phyloP scores from a whole-genome alignment of 2,888 invertebrate genomes.

The Phytoseiulus persimilis region DNA sequence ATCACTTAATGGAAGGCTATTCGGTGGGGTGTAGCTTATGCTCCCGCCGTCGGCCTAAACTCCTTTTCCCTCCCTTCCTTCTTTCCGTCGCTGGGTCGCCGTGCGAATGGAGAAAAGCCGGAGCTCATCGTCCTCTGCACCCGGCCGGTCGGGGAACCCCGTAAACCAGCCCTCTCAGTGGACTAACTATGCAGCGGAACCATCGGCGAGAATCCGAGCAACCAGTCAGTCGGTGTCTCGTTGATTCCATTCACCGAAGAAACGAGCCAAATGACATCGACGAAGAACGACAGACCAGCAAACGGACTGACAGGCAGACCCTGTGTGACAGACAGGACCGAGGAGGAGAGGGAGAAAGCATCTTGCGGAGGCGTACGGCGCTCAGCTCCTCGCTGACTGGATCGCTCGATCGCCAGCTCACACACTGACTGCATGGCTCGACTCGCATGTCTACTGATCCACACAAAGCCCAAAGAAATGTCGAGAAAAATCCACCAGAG shows the following conservation, averaged over 20 bases:
- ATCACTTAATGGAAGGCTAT: slow-evolving; percentile 38
- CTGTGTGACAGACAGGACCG: background rate
- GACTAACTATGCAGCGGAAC: background rate
- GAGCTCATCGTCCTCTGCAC: background rate
- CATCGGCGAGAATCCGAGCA: background rate
- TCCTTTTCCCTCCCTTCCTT: background rate
- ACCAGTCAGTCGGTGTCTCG: background rate
- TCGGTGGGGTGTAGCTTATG: slow-evolving; percentile 23
- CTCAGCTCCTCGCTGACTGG: background rate
- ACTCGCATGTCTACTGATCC: background rate
- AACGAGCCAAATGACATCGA: background rate
- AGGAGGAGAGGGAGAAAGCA: background rate
- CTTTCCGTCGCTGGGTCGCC: background rate
- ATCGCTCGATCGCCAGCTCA: background rate
- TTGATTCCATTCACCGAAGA: background rate
- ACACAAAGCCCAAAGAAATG: background rate
- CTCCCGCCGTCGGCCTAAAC: background rate
- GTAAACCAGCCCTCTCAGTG: background rate
- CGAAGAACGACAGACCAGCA: background rate
- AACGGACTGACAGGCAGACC: background rate
- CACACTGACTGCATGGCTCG: background rate
- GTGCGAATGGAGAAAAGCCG: background rate
- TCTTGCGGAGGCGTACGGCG: background rate
- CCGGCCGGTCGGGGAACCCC: background rate
- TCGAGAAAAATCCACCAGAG: background rate